A percentile compares a stretch with the other conserved stretches of the same genome.
Evolutionary conservation across 2,797 vertebrate genomes (phyloP).

Genomic region (Moxostoma hubbsi): DNA sequence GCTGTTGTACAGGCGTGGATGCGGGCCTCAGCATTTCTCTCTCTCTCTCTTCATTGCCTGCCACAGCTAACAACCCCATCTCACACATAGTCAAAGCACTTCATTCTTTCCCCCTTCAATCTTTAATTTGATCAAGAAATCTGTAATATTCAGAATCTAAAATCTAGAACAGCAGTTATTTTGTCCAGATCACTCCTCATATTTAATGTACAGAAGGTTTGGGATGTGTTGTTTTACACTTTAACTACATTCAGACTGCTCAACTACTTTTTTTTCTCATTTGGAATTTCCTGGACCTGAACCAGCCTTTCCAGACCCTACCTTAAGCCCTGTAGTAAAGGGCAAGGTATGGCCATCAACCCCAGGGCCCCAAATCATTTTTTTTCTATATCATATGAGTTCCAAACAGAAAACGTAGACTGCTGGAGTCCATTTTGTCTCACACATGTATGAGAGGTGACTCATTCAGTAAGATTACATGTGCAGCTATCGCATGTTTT

Average conservation of each 20-base stretch:
- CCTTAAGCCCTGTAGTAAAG: conserved; percentile 33
- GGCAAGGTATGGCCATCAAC: conserved; percentile 17
- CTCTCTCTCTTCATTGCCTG: conserved; percentile 9
- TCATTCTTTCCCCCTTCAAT: conserved; percentile 3
- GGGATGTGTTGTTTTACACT: conserved; percentile 28
- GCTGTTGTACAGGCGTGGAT: conserved; percentile 69
- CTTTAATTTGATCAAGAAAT: conserved; percentile 9
- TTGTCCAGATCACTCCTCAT: background rate
- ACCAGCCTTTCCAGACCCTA: conserved; percentile 61
- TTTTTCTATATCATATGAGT: conserved; percentile 28
- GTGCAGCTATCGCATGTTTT: too few relatives aligned
- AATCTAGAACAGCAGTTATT: background rate
- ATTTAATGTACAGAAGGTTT: background rate
- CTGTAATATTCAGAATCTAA: background rate
- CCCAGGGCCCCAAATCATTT: conserved; percentile 24
- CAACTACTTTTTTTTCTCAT: conserved; percentile 63
- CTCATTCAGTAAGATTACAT: background rate
- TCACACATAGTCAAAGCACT: conserved; percentile 6
- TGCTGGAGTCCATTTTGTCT: conserved; percentile 30
- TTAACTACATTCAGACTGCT: conserved; percentile 25
- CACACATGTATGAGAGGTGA: background rate
- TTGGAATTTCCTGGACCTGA: conserved; percentile 59
- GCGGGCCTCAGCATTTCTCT: conserved; percentile 49
- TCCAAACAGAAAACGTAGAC: conserved; percentile 17
- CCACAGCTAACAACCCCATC: conserved; percentile 11